A percentile compares a stretch with the other conserved stretches of the same genome.
These are phyloP conservation scores for Nannoperca obscura DNA, from an alignment of 2,797 vertebrate species.

Conservation along the genomic window DNA sequence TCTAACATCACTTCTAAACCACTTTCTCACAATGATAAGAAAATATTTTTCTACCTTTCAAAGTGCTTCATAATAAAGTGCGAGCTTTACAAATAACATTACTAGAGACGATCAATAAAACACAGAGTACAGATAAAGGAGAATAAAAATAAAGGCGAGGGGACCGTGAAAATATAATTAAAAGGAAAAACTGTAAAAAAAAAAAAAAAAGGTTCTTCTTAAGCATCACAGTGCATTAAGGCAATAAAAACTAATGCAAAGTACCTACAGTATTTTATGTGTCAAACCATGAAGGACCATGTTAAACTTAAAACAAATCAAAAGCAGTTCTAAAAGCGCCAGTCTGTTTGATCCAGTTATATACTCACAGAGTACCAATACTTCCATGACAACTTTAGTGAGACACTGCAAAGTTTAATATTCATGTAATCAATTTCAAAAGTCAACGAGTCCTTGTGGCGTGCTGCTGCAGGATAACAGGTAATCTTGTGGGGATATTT, in stretches of 20 bases:
- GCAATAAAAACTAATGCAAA: not conserved
- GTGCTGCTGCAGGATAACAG: not conserved
- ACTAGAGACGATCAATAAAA: conserved; percentile 19
- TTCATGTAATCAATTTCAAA: not conserved
- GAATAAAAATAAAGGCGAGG: conserved; percentile 11
- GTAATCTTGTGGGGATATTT: not conserved
- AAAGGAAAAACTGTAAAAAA: not conserved
- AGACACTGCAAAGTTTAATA: not conserved
- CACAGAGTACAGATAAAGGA: not conserved
- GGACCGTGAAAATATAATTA: conserved; percentile 8
- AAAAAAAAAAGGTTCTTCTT: not conserved
- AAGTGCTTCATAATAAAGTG: conserved; percentile 7
- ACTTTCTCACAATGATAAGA: not conserved
- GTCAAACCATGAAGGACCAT: not conserved
- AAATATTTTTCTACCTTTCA: not conserved
- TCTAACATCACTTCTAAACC: not conserved
- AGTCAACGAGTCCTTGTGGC: not conserved
- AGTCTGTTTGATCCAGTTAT: not conserved
- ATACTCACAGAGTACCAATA: not conserved
- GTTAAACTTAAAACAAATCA: not conserved
- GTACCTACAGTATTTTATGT: not conserved
- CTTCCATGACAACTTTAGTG: not conserved
- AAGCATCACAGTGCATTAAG: conserved; percentile 8
- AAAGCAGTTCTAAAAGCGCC: not conserved
- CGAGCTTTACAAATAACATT: conserved; percentile 1